A percentile compares a stretch with the other conserved stretches of the same genome.
These are phyloP conservation scores for Mystacides longicornis DNA, from an alignment of 2,888 invertebrate genomes.

Conservation along the genomic window DNA sequence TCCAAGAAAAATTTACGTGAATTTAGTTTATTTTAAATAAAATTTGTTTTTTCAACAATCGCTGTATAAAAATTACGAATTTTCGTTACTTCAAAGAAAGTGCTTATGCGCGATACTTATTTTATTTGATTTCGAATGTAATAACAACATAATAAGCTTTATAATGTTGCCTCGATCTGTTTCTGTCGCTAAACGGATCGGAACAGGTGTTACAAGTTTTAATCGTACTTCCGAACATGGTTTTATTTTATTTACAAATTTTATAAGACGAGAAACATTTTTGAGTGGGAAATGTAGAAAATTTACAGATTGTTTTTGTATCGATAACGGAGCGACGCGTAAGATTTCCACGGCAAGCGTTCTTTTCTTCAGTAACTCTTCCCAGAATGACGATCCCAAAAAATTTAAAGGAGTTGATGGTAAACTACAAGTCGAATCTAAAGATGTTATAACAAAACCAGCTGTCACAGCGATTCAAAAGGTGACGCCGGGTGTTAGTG, in stretches of 20 bases:
- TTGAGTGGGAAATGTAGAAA: too few relatives aligned
- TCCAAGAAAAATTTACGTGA: too few relatives aligned
- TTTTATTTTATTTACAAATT: constrained; percentile 3
- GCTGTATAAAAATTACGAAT: too few relatives aligned
- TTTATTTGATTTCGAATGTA: too few relatives aligned
- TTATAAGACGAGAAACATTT: too few relatives aligned
- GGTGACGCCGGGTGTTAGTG: neutral
- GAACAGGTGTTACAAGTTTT: constrained; percentile 8
- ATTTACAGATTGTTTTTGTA: too few relatives aligned
- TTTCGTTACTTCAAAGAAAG: too few relatives aligned
- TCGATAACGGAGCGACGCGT: neutral
- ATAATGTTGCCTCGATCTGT: constrained; percentile 23
- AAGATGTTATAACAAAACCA: neutral
- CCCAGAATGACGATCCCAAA: neutral
- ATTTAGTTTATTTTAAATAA: too few relatives aligned
- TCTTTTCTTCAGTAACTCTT: neutral
- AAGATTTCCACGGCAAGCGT: constrained; percentile 2
- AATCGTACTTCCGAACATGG: constrained; percentile 8
- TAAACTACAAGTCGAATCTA: neutral
- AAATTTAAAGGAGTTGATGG: neutral
- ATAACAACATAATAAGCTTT: too few relatives aligned
- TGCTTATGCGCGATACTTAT: too few relatives aligned
- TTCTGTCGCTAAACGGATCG: constrained; percentile 10
- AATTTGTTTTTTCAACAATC: too few relatives aligned
- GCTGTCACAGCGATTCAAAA: neutral